phyloP scores from a whole-genome alignment of 1,140 invertebrate genomes.

The Scaptodrosophila lebanonensis region DNA sequence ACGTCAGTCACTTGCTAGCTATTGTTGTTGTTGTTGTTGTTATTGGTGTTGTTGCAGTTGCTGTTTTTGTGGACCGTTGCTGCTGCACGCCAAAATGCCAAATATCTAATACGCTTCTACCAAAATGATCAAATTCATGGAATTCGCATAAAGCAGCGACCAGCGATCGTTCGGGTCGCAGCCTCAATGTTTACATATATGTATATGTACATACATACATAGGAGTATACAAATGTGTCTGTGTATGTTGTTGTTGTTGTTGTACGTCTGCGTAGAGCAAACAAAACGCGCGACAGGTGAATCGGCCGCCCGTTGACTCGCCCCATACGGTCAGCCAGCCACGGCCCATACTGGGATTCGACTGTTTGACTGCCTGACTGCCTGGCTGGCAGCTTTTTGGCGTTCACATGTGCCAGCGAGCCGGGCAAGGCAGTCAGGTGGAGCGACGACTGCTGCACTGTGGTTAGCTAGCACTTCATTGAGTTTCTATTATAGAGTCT shows the following conservation, averaged over 20 bases:
- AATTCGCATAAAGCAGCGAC: conserved; percentile 61
- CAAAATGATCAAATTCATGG: conserved; percentile 72
- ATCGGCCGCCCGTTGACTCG: conserved; percentile 68
- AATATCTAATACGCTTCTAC: conserved; percentile 70
- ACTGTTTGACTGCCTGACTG: conserved; percentile 13
- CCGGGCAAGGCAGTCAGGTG: conserved; percentile 42
- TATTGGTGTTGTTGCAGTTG: neutral
- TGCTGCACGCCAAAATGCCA: conserved; percentile 57
- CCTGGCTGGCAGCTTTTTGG: conserved; percentile 33
- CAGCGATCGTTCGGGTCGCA: conserved; percentile 28
- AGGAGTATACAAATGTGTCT: too few relatives aligned
- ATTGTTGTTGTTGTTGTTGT: conserved; percentile 16
- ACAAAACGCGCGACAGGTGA: conserved; percentile 70
- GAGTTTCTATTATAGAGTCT: too few relatives aligned
- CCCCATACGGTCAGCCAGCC: conserved; percentile 48
- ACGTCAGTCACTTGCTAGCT: conserved; percentile 47
- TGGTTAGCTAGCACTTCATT: neutral
- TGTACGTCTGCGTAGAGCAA: conserved; percentile 64
- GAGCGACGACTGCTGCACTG: conserved; percentile 20
- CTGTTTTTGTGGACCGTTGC: too few relatives aligned
- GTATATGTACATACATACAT: too few relatives aligned
- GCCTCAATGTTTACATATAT: too few relatives aligned
- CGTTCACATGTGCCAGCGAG: conserved; percentile 57
- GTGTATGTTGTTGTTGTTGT: too few relatives aligned
- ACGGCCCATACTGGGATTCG: neutral